Conservation (phyloP, 1,140 invertebrate species). For the Yoshiicerus persimilis region DNA sequence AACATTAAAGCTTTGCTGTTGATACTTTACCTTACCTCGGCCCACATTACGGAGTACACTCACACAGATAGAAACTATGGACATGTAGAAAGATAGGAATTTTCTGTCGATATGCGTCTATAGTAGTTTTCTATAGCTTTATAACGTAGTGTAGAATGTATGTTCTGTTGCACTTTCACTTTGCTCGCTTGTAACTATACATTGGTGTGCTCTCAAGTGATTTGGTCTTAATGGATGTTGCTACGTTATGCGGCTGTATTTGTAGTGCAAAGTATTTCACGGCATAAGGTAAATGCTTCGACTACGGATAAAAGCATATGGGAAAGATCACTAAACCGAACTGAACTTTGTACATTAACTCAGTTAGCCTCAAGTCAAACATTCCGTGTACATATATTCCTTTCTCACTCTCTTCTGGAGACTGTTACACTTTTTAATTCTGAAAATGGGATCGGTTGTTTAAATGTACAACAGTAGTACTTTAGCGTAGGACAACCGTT, state of each 20-base stretch:
- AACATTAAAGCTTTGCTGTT: neutral
- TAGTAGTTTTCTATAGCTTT: neutral
- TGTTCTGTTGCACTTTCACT: neutral
- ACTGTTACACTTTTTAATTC: neutral
- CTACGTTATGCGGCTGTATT: neutral
- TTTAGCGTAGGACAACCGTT: too few species aligned
- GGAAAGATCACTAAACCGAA: neutral
- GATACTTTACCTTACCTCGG: neutral
- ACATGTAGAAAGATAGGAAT: neutral
- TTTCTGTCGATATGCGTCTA: too few species aligned
- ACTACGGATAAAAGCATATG: too few species aligned
- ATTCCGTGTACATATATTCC: neutral
- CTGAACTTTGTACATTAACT: neutral
- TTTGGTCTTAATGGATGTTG: neutral
- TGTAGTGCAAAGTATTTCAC: neutral
- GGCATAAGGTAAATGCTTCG: too few species aligned
- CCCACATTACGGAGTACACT: neutral
- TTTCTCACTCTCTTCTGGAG: too few species aligned
- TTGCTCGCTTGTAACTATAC: neutral
- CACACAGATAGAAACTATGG: neutral
- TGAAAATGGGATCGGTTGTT: neutral
- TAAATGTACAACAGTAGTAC: neutral
- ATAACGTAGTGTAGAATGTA: too few species aligned
- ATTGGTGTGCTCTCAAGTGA: neutral
- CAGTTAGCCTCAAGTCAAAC: neutral